A percentile compares a stretch with the other conserved stretches of the same genome.
phyloP scores from a whole-genome alignment of 2,113 vertebrate species.

The Sphyrna mokarran region DNA sequence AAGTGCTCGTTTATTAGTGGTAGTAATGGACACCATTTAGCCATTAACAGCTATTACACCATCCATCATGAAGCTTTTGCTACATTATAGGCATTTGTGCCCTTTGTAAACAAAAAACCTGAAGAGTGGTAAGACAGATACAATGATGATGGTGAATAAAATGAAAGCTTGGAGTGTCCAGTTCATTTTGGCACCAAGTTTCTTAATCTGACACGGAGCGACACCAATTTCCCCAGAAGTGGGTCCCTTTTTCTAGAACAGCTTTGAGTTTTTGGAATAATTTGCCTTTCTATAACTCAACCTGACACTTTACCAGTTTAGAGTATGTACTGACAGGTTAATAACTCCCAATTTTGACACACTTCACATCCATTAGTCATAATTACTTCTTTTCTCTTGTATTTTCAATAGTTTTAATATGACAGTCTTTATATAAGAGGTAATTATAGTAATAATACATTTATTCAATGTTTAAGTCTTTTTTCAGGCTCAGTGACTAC shows the following conservation, averaged over 20 bases:
- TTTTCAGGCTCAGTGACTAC: conserved; percentile 40
- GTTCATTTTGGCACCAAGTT: conserved; percentile 46
- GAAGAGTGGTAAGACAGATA: conserved; percentile 39
- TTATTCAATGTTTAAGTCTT: conserved; percentile 46
- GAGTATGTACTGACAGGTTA: conserved; percentile 76
- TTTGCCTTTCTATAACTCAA: conserved; percentile 56
- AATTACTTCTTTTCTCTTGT: conserved; percentile 81
- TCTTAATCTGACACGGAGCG: conserved; percentile 48
- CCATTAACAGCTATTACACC: conserved; percentile 64
- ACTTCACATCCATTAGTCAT: conserved; percentile 88
- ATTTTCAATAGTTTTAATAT: conserved; percentile 79
- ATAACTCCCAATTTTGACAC: conserved; percentile 81
- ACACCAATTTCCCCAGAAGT: conserved; percentile 54
- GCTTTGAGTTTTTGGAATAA: conserved; percentile 63
- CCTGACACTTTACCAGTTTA: conserved; percentile 57
- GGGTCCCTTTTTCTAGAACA: conserved; percentile 67
- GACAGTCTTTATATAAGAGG: conserved; percentile 77
- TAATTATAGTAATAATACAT: conserved; percentile 72
- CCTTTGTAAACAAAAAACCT: conserved; percentile 37
- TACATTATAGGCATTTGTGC: conserved; percentile 39
- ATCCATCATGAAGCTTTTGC: conserved; percentile 57
- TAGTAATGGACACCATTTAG: conserved; percentile 70
- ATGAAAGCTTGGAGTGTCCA: conserved; percentile 34
- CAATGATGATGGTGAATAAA: conserved; percentile 48
- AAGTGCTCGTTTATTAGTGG: conserved; percentile 69